Percentiles rank a stretch among this genome's conserved stretches.
phyloP scores from a whole-genome alignment of 2,113 vertebrate species.

The Sceloporus undulatus region DNA sequence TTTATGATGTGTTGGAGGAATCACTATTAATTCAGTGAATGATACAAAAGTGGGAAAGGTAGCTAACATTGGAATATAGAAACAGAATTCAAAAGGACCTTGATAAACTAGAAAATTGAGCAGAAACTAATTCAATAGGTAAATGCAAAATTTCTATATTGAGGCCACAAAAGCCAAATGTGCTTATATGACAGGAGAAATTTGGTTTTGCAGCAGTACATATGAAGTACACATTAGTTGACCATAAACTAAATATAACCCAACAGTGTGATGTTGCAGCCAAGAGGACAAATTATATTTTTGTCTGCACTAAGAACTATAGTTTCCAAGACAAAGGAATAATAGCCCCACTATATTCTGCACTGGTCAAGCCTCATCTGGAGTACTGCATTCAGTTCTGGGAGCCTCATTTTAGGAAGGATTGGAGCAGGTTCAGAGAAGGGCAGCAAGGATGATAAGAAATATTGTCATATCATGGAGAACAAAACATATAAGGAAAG shows the following conservation, averaged over 20 bases:
- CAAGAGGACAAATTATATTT: neutral
- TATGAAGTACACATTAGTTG: neutral
- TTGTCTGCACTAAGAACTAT: neutral
- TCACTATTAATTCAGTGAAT: neutral
- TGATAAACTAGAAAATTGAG: no score
- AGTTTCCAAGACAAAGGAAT: neutral
- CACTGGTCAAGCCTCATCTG: no score
- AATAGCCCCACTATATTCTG: no score
- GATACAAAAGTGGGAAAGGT: neutral
- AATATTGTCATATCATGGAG: no score
- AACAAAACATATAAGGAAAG: no score
- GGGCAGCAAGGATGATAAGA: no score
- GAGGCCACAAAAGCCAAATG: neutral
- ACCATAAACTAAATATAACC: neutral
- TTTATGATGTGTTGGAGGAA: neutral
- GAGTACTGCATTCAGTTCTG: no score
- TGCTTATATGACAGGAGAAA: neutral
- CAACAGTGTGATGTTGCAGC: neutral
- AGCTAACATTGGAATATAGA: neutral
- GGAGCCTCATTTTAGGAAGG: no score
- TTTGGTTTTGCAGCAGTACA: neutral
- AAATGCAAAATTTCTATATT: neutral
- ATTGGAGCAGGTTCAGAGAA: no score
- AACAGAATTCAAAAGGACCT: neutral
- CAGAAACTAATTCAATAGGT: neutral